Evolutionary conservation across 2,888 invertebrate species (phyloP).

Genomic region (Megastigmus dorsalis): DNA sequence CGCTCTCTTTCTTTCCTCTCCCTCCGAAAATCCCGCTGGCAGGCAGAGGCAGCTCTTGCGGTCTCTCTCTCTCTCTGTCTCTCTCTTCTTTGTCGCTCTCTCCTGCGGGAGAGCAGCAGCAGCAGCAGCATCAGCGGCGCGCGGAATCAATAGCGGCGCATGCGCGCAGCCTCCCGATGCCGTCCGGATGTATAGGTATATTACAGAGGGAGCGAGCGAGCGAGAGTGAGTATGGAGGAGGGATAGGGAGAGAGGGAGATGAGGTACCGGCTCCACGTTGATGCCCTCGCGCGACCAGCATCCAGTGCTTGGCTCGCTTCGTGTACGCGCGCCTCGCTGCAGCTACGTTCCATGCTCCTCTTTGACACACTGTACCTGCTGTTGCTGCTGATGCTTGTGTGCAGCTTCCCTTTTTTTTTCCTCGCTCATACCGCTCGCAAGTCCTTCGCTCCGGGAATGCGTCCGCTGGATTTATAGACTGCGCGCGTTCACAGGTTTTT

Average conservation of each 20-base stretch:
- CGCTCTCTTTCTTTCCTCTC: constrained; percentile 3
- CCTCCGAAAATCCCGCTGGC: no score
- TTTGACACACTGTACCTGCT: no score
- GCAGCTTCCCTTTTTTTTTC: background rate
- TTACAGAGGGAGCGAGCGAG: constrained; percentile 10
- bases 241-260: constrained; percentile 31
- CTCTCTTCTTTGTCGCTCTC: constrained; percentile 7
- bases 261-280: constrained; percentile 68
- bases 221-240: no score
- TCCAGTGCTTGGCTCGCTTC: constrained; percentile 68
- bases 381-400: no score
- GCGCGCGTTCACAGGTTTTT: no score
- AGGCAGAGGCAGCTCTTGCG: no score
- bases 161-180: constrained; percentile 63
- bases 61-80: constrained; percentile 48
- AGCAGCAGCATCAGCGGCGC: no score
- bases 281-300: constrained; percentile 70
- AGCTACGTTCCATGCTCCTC: no score
- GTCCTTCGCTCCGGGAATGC: no score
- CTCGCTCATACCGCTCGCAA: background rate
- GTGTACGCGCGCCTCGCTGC: constrained; percentile 60
- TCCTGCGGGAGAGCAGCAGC: constrained; percentile 63
- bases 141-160: constrained; percentile 72
- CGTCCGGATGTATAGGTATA: constrained; percentile 15
- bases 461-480: no score